Conservation (phyloP, 2,797 vertebrate species). For the Sternarchorhynchus goeldii region DNA sequence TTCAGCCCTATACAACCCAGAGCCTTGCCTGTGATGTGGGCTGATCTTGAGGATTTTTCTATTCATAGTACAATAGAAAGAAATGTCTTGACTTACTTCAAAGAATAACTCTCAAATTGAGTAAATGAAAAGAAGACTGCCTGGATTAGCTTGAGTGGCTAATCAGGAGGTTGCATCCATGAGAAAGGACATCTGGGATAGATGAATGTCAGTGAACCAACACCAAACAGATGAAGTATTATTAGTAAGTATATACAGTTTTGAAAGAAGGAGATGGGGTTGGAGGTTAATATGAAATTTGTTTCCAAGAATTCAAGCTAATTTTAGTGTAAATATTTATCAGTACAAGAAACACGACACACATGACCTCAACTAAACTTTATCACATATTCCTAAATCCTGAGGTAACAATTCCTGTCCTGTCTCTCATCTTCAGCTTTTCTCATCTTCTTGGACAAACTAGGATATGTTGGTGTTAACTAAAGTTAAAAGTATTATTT, state of each 20-base stretch:
- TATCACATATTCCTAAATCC: neutral
- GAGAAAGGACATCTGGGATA: constrained; percentile 69
- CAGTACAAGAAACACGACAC: constrained; percentile 10
- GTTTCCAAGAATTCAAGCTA: neutral
- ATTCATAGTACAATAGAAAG: constrained; percentile 62
- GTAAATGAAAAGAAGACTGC: constrained; percentile 74
- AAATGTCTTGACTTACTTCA: constrained; percentile 62
- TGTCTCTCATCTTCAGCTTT: neutral
- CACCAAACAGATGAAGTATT: constrained; percentile 43
- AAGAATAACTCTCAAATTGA: constrained; percentile 64
- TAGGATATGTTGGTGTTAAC: neutral
- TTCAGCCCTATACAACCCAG: constrained; percentile 1
- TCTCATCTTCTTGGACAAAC: neutral
- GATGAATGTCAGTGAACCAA: constrained; percentile 66
- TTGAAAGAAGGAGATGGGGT: neutral
- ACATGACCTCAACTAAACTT: constrained; percentile 1
- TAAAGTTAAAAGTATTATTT: neutral
- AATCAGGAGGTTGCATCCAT: constrained; percentile 63
- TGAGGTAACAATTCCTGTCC: neutral
- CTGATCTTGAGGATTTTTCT: constrained; percentile 43
- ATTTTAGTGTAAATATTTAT: neutral
- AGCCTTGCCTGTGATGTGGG: neutral
- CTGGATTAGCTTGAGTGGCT: constrained; percentile 69
- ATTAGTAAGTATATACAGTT: constrained; percentile 34
- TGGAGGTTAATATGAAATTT: constrained; percentile 16